Conservation (phyloP, 2,888 invertebrate species). For the Agrotis ipsilon region DNA sequence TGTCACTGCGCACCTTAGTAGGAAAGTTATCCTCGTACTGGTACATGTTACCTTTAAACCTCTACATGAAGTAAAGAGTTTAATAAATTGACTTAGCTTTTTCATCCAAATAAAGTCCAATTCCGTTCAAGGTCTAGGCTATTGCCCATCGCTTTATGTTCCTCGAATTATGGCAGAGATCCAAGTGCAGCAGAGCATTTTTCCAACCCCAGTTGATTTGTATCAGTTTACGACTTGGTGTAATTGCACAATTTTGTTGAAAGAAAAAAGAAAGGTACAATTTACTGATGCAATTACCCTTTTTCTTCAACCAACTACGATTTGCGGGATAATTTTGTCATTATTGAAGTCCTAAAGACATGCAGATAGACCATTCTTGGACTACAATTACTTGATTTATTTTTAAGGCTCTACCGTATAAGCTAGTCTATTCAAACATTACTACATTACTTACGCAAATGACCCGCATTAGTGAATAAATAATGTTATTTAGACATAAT, state of each 20-base stretch:
- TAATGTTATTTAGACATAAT: constrained; percentile 52
- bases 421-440: constrained; percentile 24
- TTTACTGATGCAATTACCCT: constrained; percentile 12
- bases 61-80: too few relatives aligned
- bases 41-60: too few relatives aligned
- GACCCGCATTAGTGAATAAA: constrained; percentile 51
- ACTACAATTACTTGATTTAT: constrained; percentile 17
- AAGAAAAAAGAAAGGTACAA: background rate
- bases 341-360: background rate
- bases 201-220: constrained; percentile 5
- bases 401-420: constrained; percentile 11
- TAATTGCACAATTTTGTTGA: background rate
- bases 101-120: background rate
- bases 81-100: background rate
- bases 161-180: background rate
- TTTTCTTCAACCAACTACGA: background rate
- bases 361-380: constrained; percentile 21
- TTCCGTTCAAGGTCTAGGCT: background rate
- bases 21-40: too few relatives aligned
- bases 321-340: constrained; percentile 13
- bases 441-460: constrained; percentile 39
- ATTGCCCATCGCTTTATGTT: background rate
- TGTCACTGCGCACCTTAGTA: too few relatives aligned
- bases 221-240: background rate
- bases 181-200: constrained; percentile 1